Conservation (phyloP, 2,113 vertebrate species). For the Thomomys bottae region DNA sequence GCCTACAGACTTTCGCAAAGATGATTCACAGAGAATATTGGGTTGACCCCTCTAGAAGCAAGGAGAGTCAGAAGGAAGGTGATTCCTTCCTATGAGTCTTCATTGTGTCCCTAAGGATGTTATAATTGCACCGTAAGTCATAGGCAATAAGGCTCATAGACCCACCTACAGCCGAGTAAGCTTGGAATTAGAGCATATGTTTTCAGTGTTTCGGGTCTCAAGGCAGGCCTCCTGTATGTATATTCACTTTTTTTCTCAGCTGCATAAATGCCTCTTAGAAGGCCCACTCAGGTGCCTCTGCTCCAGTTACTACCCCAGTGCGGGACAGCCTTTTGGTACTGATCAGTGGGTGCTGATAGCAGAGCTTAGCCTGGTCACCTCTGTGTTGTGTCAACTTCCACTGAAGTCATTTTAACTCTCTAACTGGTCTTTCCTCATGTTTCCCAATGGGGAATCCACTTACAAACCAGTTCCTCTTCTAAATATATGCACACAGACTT, state of each 20-base stretch:
- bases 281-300: background rate
- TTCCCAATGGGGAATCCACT: slow-evolving; percentile 49
- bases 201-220: background rate
- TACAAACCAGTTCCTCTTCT: slow-evolving; percentile 11
- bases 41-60: background rate
- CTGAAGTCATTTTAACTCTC: slow-evolving; percentile 46
- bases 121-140: background rate
- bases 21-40: background rate
- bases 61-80: background rate
- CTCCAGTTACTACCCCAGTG: background rate
- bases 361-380: slow-evolving; percentile 10
- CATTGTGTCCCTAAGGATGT: fast-evolving
- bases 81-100: background rate
- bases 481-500: background rate
- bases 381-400: slow-evolving; percentile 46
- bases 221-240: slow-evolving; percentile 9
- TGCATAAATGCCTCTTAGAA: background rate
- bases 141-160: background rate
- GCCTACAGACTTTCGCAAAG: background rate
- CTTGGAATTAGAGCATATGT: background rate
- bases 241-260: slow-evolving; percentile 18
- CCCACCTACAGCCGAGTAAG: background rate
- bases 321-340: background rate
- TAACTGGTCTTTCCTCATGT: background rate
- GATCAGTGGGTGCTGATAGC: background rate